These are phyloP conservation scores for Netelia inedita DNA, from an alignment of 2,888 invertebrate species.

Conservation along the genomic window DNA sequence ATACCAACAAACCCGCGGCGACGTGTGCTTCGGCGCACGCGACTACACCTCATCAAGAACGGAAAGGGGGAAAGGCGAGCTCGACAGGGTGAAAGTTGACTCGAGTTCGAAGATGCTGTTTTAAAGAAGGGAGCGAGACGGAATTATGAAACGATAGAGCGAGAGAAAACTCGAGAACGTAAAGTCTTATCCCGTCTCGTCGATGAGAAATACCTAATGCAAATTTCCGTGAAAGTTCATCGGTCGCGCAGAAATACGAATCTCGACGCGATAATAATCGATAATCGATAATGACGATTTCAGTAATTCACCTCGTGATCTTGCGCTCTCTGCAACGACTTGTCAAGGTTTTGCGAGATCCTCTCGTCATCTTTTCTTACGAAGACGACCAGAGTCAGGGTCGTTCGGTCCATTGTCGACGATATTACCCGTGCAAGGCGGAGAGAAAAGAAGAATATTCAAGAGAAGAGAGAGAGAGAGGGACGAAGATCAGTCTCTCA, in stretches of 20 bases:
- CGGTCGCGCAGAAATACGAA: slow-evolving; percentile 8
- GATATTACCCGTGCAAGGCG: slow-evolving; percentile 27
- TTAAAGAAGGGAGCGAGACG: slow-evolving; percentile 17
- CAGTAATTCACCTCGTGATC: slow-evolving; percentile 44
- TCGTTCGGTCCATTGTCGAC: slow-evolving; percentile 59
- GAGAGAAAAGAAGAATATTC: slow-evolving; percentile 47
- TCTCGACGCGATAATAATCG: slow-evolving; percentile 4
- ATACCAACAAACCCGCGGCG: slow-evolving; percentile 54
- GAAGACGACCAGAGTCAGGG: slow-evolving; percentile 62
- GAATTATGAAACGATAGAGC: slow-evolving; percentile 9
- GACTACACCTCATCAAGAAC: slow-evolving; percentile 56
- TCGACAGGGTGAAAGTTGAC: slow-evolving; percentile 66
- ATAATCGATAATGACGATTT: slow-evolving; percentile 22
- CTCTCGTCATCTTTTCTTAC: slow-evolving; percentile 40
- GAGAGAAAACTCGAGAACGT: slow-evolving; percentile 45
- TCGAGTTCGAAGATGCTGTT: slow-evolving; percentile 59
- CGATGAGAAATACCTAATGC: slow-evolving; percentile 40
- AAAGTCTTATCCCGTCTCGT: slow-evolving; percentile 45
- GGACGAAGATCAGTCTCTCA: slow-evolving; percentile 58
- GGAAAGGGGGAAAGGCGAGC: slow-evolving; percentile 17
- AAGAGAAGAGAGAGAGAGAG: slow-evolving; percentile 45
- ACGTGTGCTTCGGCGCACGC: slow-evolving; percentile 43
- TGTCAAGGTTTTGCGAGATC: slow-evolving; percentile 55
- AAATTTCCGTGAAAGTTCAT: slow-evolving; percentile 62
- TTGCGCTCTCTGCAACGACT: slow-evolving; percentile 41